Percentiles rank a stretch among this genome's conserved stretches.
phyloP scores from a whole-genome alignment of 2,888 invertebrate genomes.

The Steinernema carpocapsae region DNA sequence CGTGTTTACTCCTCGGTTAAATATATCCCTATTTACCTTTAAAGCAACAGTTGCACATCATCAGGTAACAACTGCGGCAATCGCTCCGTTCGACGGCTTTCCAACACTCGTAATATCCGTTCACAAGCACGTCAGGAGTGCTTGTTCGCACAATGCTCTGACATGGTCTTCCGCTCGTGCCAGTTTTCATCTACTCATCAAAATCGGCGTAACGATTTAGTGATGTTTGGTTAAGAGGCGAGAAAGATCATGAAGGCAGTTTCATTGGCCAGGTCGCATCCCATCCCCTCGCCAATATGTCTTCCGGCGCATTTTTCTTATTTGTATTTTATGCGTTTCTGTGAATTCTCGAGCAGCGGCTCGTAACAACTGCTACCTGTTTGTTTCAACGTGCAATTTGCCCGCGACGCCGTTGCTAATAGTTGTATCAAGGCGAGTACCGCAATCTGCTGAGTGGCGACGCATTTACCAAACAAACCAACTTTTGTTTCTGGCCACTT shows the following conservation, averaged over 20 bases:
- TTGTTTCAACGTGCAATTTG: conserved; percentile 21
- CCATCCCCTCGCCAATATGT: not conserved
- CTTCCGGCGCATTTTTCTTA: conserved; percentile 5
- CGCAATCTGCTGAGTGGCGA: not conserved
- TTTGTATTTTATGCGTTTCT: conserved; percentile 35
- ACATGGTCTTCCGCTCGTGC: not conserved
- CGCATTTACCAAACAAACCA: conserved; percentile 9
- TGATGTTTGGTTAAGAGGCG: not conserved
- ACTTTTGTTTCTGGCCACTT: not conserved
- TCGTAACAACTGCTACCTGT: conserved; percentile 22
- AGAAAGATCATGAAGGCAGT: not conserved
- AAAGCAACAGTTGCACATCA: conserved; percentile 28
- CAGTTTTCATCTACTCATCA: not conserved
- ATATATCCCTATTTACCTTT: conserved; percentile 15
- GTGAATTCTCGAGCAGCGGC: not conserved
- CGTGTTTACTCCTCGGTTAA: not conserved
- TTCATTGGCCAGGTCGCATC: not conserved
- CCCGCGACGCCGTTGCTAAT: not conserved
- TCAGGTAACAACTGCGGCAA: conserved; percentile 18
- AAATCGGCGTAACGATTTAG: not conserved
- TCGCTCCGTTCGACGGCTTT: too few relatives aligned
- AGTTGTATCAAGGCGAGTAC: not conserved
- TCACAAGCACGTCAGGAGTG: not conserved
- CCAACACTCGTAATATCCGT: not conserved
- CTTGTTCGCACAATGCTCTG: not conserved